Percentiles rank a stretch among this genome's conserved stretches.
Conservation (phyloP, 2,113 vertebrate species). For the Gadus chalcogrammus region DNA sequence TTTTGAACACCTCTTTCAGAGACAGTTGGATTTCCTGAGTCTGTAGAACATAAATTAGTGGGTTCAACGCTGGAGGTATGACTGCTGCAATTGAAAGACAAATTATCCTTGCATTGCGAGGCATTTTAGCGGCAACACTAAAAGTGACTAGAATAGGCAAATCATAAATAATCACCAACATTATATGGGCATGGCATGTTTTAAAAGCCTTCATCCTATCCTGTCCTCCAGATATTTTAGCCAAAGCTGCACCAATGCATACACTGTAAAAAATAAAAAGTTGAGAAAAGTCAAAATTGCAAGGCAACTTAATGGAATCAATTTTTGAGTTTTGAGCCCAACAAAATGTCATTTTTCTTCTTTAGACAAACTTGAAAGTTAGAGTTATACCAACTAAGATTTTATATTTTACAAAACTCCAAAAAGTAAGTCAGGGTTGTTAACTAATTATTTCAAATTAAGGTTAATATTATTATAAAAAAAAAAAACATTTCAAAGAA, state of each 20-base stretch:
- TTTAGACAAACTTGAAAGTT: too few relatives aligned
- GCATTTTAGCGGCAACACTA: slow-evolving; percentile 21
- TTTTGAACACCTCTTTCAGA: slow-evolving; percentile 20
- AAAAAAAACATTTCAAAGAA: too few relatives aligned
- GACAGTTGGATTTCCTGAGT: slow-evolving; percentile 34
- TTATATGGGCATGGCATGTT: slow-evolving; percentile 29
- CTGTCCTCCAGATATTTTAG: slow-evolving; percentile 14
- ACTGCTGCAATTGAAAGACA: slow-evolving; percentile 58
- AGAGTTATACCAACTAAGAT: too few relatives aligned
- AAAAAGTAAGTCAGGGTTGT: too few relatives aligned
- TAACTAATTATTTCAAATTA: too few relatives aligned
- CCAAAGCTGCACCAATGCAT: slow-evolving; percentile 38
- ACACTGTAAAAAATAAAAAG: too few relatives aligned
- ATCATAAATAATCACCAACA: slow-evolving; percentile 28
- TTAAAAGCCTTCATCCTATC: slow-evolving; percentile 28
- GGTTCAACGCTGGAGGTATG: slow-evolving; percentile 42
- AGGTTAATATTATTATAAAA: too few relatives aligned
- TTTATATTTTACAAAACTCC: too few relatives aligned
- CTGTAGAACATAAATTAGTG: slow-evolving; percentile 44
- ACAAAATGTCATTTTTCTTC: too few relatives aligned
- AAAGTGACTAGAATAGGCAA: slow-evolving; percentile 25
- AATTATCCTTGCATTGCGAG: slow-evolving; percentile 59
- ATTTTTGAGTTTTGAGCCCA: too few relatives aligned
- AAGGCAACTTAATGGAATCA: too few relatives aligned
- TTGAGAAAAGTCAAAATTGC: too few relatives aligned